Evolutionary conservation across 2,113 vertebrate species (phyloP), one percentile per base, ranked within the genome.

Genomic region (Melospiza georgiana): DNA sequence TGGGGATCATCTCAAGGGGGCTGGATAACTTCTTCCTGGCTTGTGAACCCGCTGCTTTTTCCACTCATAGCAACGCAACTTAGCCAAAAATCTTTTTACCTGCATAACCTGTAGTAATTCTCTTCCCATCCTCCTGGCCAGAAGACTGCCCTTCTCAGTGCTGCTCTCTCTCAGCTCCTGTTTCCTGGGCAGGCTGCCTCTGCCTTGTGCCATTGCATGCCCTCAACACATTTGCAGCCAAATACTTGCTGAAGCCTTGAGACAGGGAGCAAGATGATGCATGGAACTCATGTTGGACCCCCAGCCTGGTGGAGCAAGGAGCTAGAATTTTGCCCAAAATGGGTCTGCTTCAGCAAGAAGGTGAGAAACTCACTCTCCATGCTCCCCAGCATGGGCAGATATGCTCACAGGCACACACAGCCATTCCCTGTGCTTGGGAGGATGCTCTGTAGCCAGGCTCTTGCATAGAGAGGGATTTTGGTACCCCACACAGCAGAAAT

Each of bases 251-350:
- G 35, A 75, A 35, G 3, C 48, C 48, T 84, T 27, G 33, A 59
- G 39, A 58, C 11, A 68, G 23, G 21, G 14, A 84, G 30, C 9
- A 61, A 77, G 57, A n/a, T 2, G 3, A 51, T 15, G 41, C 37
- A 5, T 7, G 1, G 13, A 19, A 46, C 12, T 78, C 46, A 15
- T 2, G 4, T 10, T 0, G 0, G 49, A 65, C 23, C 27, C 23
- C 10, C 3, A 3, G 30, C 6, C 17, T 27, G 23, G 5, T 19
- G n/a, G 14, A 75, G 18, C 13, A 18, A 77, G 46, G 17, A 9
- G 16, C 54, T 49, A 52, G 43, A 8, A 14, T 84, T 87, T 81
- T 82, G n/a, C 44, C 13, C 22, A 20, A 9, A 72, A 72, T 28
- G 8, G 6, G 18, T 44, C 33, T 54, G 3, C 49, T 72, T 59